Conservation (phyloP, 30 jellyfish, hydroid and myxozoan species). For the Hydractinia echinata region DNA sequence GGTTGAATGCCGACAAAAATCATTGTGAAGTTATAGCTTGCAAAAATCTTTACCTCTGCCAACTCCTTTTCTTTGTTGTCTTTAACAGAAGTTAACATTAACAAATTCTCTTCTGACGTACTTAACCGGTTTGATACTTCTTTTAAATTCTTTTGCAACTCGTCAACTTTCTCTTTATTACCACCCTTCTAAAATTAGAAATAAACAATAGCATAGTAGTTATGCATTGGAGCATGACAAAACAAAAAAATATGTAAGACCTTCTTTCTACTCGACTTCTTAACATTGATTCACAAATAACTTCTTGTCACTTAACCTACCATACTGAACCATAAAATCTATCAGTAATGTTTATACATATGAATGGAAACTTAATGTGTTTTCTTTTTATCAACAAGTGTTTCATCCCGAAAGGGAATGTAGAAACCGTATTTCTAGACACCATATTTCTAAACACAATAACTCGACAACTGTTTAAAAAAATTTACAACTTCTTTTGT, state of each 20-base stretch:
- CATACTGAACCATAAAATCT: no score
- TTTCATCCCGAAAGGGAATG: no score
- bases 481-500: no score
- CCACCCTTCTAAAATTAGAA: constrained; percentile 45
- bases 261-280: background rate
- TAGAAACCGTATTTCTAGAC: no score
- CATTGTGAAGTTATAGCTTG: no score
- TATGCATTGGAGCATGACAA: background rate
- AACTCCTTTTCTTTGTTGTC: constrained; percentile 47
- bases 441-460: no score
- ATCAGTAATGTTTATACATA: no score
- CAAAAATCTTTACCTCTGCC: constrained; percentile 26
- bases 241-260: background rate
- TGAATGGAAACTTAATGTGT: no score
- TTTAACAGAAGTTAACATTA: constrained; percentile 28
- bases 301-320: no score
- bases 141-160: constrained; percentile 42
- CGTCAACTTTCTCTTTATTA: constrained; percentile 54
- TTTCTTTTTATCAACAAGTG: no score
- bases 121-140: constrained; percentile 46
- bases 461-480: no score
- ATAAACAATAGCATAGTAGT: background rate
- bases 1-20: no score
- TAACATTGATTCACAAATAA: background rate
- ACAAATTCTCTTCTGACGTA: constrained; percentile 62